These are phyloP conservation scores for Pelvicachromis taeniatus DNA, from an alignment of 2,113 vertebrate species.

Conservation along the genomic window DNA sequence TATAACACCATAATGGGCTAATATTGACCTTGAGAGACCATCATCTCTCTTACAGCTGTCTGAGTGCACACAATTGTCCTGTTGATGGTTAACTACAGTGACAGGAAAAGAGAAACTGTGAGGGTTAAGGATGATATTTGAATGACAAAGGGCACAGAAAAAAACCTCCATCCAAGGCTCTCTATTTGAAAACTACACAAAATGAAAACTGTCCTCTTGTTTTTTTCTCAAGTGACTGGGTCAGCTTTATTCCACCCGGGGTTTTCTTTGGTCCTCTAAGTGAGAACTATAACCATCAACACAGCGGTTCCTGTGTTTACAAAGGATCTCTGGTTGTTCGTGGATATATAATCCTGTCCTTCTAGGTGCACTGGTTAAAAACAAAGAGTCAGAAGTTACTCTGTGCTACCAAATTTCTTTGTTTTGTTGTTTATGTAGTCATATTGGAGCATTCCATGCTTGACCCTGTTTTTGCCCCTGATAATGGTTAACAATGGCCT, in stretches of 20 bases:
- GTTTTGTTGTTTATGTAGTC: accelerated
- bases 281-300: background rate
- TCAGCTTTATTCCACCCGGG: background rate
- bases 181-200: background rate
- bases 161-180: background rate
- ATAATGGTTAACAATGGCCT: background rate
- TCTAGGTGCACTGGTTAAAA: background rate
- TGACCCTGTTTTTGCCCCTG: background rate
- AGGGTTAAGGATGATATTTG: background rate
- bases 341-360: background rate
- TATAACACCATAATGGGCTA: slow-evolving; percentile 55
- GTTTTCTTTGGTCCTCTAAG: background rate
- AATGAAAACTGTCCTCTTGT: background rate
- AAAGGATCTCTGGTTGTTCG: background rate
- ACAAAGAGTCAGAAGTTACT: background rate
- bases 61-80: background rate
- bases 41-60: slow-evolving; percentile 6
- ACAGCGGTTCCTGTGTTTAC: background rate
- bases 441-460: background rate
- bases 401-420: background rate
- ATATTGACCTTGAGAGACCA: slow-evolving; percentile 52
- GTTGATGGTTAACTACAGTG: slow-evolving; percentile 53
- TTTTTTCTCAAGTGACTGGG: background rate
- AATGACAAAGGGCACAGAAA: background rate
- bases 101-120: background rate